A percentile compares a stretch with the other conserved stretches of the same genome.
phyloP scores from a whole-genome alignment of 2,113 vertebrate genomes.

The Lamprotornis superbus region DNA sequence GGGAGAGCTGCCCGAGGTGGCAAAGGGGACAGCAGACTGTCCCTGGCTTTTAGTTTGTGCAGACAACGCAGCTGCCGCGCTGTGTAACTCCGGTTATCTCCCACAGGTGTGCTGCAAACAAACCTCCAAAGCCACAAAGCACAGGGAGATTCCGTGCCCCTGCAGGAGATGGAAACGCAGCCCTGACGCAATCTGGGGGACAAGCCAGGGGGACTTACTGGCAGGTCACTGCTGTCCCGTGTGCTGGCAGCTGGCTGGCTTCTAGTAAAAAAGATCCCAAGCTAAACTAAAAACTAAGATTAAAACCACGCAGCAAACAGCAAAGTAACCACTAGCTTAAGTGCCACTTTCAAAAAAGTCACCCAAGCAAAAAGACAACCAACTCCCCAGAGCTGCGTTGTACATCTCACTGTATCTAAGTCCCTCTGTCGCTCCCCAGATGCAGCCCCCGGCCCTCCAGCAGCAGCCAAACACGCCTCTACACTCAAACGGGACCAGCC shows the following conservation, averaged over 20 bases:
- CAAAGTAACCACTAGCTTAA: background rate
- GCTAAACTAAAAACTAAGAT: background rate
- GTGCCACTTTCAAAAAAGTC: background rate
- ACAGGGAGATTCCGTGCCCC: background rate
- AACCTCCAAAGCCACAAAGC: background rate
- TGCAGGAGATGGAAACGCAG: fast-evolving
- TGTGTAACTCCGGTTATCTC: fast-evolving
- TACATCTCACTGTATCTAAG: background rate
- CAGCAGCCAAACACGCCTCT: background rate
- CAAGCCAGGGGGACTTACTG: no score
- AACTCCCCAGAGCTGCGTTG: fast-evolving
- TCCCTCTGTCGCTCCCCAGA: background rate
- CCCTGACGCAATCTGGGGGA: fast-evolving
- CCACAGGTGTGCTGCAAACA: background rate
- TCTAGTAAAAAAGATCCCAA: background rate
- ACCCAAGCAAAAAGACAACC: background rate
- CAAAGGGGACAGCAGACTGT: background rate
- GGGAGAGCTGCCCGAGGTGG: background rate
- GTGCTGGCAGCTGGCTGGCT: background rate
- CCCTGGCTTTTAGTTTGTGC: background rate
- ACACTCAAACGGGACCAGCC: background rate
- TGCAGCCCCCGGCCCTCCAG: background rate
- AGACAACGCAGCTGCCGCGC: fast-evolving
- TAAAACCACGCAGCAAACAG: background rate
- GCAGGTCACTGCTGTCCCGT: background rate